Evolutionary conservation across 2,113 vertebrate genomes (phyloP).

Genomic region (Protobothrops flavoviridis): DNA sequence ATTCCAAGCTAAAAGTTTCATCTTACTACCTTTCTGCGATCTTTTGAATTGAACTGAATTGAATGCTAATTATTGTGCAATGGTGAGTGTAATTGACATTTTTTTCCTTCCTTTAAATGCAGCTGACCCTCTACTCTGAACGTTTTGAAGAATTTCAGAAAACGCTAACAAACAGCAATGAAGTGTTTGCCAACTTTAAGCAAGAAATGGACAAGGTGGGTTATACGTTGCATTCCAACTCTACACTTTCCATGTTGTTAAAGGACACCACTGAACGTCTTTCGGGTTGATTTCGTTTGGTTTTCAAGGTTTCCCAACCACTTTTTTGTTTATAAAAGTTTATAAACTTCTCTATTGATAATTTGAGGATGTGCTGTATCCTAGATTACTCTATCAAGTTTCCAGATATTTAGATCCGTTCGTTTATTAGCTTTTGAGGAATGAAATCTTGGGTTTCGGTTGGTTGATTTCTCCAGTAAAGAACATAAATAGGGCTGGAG

Average conservation of each 20-base stretch:
- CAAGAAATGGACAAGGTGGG: slow-evolving; percentile 96
- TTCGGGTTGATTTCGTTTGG: slow-evolving; percentile 33
- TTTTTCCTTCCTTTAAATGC: slow-evolving; percentile 43
- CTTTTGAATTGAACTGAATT: not conserved
- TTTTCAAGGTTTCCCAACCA: slow-evolving; percentile 13
- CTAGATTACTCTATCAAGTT: not conserved
- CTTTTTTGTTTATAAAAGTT: not conserved
- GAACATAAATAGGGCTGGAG: not conserved
- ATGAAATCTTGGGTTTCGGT: not conserved
- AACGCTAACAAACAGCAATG: slow-evolving; percentile 93
- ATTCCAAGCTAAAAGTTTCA: not conserved
- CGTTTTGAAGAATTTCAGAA: slow-evolving; percentile 97
- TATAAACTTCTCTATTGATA: not conserved
- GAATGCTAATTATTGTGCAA: not conserved
- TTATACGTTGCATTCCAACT: slow-evolving; percentile 27
- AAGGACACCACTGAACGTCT: slow-evolving; percentile 12
- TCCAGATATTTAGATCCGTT: not conserved
- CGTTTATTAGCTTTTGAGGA: not conserved
- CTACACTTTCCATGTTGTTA: slow-evolving; percentile 39
- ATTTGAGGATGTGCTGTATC: not conserved
- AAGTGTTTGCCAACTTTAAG: slow-evolving; percentile 91
- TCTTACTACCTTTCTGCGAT: not conserved
- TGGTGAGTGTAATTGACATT: slow-evolving; percentile 42
- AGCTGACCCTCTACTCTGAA: slow-evolving; percentile 91
- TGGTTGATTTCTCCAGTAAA: not conserved